Evolutionary conservation across 2,113 vertebrate species (phyloP).

Genomic region (Microtus pennsylvanicus): DNA sequence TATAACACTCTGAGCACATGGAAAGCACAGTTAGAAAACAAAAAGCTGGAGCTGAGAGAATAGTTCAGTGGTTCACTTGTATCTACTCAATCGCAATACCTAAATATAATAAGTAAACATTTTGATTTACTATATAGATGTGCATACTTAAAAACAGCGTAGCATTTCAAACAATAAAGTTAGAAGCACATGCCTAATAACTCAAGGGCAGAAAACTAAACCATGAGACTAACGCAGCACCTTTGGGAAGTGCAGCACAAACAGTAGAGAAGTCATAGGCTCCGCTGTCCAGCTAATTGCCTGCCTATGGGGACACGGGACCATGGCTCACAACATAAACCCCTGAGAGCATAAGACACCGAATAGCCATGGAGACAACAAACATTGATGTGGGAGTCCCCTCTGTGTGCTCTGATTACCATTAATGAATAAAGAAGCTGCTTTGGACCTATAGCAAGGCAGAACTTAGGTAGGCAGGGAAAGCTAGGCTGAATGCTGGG

Average conservation of each 20-base stretch:
- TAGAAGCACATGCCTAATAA: neutral
- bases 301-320: neutral
- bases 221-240: neutral
- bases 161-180: neutral
- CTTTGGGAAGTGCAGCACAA: neutral
- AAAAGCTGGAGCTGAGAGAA: neutral
- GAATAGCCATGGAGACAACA: neutral
- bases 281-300: neutral
- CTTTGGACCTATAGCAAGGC: too few relatives aligned
- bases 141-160: neutral
- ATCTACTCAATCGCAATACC: neutral
- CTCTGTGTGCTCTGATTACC: too few relatives aligned
- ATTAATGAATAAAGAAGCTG: too few relatives aligned
- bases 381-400: neutral
- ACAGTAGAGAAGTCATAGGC: neutral
- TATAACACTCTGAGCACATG: neutral
- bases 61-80: neutral
- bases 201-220: neutral
- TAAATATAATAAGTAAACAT: neutral
- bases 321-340: conserved; percentile 8
- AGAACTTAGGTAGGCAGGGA: too few relatives aligned
- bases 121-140: neutral
- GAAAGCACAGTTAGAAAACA: conserved; percentile 26
- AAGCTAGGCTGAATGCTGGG: too few relatives aligned
- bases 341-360: neutral